Evolutionary conservation across 2,888 invertebrate species (phyloP), one percentile per base, ranked within the genome.

Genomic region (Dinocampus coccinellae): DNA sequence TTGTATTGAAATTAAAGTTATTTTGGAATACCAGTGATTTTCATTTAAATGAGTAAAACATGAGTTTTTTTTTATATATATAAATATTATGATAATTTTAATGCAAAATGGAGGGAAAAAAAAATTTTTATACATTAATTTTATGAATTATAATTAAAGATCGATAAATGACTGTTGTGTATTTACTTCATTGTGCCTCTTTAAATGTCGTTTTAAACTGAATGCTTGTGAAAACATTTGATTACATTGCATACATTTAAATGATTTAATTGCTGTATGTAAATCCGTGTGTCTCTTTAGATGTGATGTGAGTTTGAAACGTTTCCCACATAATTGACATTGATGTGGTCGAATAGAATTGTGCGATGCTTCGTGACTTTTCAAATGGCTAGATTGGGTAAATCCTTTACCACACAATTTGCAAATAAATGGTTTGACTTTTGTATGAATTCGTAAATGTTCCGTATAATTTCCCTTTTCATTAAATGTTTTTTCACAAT

Each of bases 181-280:
- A 29, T 29, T 76, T 39, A 76, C 74, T 16, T 86, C 86, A 4
- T 80, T 83, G 75, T 90, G 90, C 10, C 85, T 86, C 69, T 89
- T 89, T 65, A 88, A 85, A 75, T 91, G 91, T 74, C 89, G 85
- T 55, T 89, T 88, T 26, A 91, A 83, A 57, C 88, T 89, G 61
- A 89, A 88, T 57, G 89, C 88, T 68, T 89, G 89, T 1, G 88
- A 84, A 77, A 90, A 90, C 42, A 88, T 82, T 75, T 90, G 87
- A 65, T 88, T 83, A 78, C 91, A 91, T 16, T 82, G 80, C 24
- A 84, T 77, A 70, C 88, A 88, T 64, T 86, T 87, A 72, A 88
- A 88, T n/a, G 80, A 72, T 68, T 86, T 86, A 11, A 81, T 71
- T 1, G 82, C 82, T 0, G 80, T 81, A 63, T 87, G 88, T n/a